Conservation (phyloP, 1,140 invertebrate genomes). For the Pachyrhynchus sulphureomaculatus region DNA sequence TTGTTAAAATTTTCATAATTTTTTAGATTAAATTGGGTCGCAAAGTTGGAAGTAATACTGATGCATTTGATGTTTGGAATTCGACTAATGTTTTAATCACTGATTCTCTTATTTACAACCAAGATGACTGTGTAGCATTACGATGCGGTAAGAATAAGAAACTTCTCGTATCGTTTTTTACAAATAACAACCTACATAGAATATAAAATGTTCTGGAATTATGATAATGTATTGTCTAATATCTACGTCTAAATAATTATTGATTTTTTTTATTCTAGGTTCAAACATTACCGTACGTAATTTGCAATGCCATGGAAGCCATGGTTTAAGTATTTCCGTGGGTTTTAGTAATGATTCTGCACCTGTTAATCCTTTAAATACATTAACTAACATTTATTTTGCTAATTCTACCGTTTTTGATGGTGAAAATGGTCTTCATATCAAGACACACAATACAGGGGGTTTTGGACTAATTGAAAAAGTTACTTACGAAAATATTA, state of each 20-base stretch:
- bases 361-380: constrained; percentile 1
- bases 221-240: too few species aligned
- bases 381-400: background rate
- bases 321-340: constrained; percentile 7
- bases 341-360: constrained; percentile 1
- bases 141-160: constrained; percentile 16
- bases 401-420: background rate
- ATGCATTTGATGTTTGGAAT: constrained; percentile 13
- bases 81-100: constrained; percentile 5
- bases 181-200: too few species aligned
- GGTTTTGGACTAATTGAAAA: background rate
- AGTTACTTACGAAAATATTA: background rate
- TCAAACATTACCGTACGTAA: constrained; percentile 3
- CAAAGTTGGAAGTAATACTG: too few species aligned
- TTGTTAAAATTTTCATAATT: too few species aligned
- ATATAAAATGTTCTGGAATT: background rate
- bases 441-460: constrained; percentile 7
- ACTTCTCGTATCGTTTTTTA: too few species aligned
- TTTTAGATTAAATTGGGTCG: too few species aligned
- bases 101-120: constrained; percentile 5
- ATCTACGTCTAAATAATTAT: too few species aligned
- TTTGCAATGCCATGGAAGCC: background rate
- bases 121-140: constrained; percentile 22
- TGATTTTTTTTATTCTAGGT: background rate
- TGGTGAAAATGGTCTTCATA: background rate